Evolutionary conservation across 1,140 invertebrate genomes (phyloP), one percentile per base, ranked within the genome.

Genomic region (Rhopalosiphum maidis): DNA sequence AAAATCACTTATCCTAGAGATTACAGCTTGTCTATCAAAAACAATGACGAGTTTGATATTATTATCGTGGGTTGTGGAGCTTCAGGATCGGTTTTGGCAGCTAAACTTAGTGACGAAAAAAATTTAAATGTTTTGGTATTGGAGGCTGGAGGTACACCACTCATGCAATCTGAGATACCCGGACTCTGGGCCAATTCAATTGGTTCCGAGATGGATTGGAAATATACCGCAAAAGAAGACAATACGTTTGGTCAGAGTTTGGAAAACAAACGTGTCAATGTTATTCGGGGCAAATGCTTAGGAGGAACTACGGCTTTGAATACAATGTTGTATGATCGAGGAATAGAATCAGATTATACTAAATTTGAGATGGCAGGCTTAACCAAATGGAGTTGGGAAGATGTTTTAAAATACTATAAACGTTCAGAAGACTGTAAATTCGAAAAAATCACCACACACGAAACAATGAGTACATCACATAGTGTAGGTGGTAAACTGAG

Each of bases 311-410:
- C 93, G 3, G 93, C 88, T 4, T 22, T 89, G 4, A 90, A 90
- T n/a, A 68, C 23, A 0, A 93, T 93, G 93, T 54, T 93, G 23
- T 93, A 93, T 48, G 93, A 93, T 37, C 55, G 93, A 9, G 77
- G 93, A 3, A 37, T 85, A 22, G 35, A 18, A 43, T 35, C 60
- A 22, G 93, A 93, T 30, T 93, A 93, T 51, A n/a, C 21, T 7
- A 83, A 90, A 25, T 55, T 93, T 22, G 89, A 85, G 6, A 3
- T 11, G 9, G 37, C 51, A 0, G 93, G 93, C 21, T 43, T 93
- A n/a, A 43, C 46, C 0, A 83, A 90, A 37, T 93, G 93, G 93
- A 7, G 35, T 22, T 93, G 48, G 43, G 41, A 85, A 51, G 43
- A 37, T n/a, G 87, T 77, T 21, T 22, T 90, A 4, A 82, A 90